Conservation (phyloP, 2,113 vertebrate genomes). For the Motacilla alba region DNA sequence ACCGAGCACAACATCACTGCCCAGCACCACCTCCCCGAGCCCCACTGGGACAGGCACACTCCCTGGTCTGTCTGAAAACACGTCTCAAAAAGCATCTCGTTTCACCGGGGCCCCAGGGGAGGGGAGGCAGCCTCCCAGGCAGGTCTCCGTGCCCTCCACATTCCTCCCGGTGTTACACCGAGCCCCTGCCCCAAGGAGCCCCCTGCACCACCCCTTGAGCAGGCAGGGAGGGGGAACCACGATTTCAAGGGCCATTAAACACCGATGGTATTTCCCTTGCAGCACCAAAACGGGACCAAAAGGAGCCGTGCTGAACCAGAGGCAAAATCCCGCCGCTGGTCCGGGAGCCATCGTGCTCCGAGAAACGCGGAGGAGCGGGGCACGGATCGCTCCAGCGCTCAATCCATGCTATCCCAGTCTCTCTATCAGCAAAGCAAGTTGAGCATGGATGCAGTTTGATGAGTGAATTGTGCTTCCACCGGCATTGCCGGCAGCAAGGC, state of each 20-base stretch:
- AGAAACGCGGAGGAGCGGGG: accelerated
- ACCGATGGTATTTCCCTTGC: constrained; percentile 2
- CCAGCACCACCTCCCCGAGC: background rate
- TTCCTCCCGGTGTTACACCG: background rate
- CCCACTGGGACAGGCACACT: background rate
- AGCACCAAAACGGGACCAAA: background rate
- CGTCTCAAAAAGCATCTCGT: background rate
- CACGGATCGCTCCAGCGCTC: accelerated
- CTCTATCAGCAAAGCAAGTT: background rate
- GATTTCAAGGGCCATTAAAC: constrained; percentile 53
- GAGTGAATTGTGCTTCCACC: constrained; percentile 10
- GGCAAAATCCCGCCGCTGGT: background rate
- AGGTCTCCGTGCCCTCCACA: background rate
- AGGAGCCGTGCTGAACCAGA: accelerated
- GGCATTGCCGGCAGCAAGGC: background rate
- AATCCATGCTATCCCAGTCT: accelerated
- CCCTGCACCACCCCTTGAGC: background rate
- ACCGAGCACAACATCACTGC: background rate
- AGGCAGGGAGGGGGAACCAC: background rate
- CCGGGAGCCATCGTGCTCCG: accelerated
- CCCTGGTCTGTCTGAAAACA: background rate
- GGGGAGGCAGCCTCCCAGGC: background rate
- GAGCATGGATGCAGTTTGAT: background rate
- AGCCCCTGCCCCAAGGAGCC: background rate
- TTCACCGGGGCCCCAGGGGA: background rate